Evolutionary conservation across 2,797 vertebrate genomes (phyloP).

Genomic region (Fistularia tabacaria): DNA sequence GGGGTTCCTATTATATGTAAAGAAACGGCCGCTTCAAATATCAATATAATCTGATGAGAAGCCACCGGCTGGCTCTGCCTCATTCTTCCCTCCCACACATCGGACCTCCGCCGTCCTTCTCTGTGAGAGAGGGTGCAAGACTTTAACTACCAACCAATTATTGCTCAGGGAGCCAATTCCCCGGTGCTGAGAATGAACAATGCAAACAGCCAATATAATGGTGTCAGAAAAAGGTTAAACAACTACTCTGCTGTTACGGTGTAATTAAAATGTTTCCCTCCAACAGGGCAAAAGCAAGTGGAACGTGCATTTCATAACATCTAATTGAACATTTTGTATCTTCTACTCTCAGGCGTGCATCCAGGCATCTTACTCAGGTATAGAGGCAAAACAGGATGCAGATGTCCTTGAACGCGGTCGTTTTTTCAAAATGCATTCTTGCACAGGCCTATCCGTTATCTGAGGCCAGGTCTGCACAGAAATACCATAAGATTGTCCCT

Average conservation of each 20-base stretch:
- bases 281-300: constrained; percentile 13
- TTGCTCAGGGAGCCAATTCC: constrained; percentile 55
- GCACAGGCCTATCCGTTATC: constrained; percentile 5
- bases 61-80: neutral
- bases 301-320: constrained; percentile 4
- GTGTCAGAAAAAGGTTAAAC: constrained; percentile 62
- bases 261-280: constrained; percentile 43
- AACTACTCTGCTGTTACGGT: constrained; percentile 45
- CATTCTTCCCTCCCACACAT: constrained; percentile 11
- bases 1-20: constrained; percentile 6
- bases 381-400: neutral
- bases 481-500: constrained; percentile 11
- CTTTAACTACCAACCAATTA: constrained; percentile 38
- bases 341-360: too few species aligned
- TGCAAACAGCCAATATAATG: constrained; percentile 51
- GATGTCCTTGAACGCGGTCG: neutral
- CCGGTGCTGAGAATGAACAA: constrained; percentile 33
- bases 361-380: neutral
- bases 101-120: constrained; percentile 4
- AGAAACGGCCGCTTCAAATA: constrained; percentile 9
- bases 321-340: neutral
- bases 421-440: constrained; percentile 2
- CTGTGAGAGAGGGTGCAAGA: constrained; percentile 16
- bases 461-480: neutral
- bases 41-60: neutral